Evolutionary conservation across 2,888 invertebrate genomes (phyloP).

Genomic region (Drosophila recens): DNA sequence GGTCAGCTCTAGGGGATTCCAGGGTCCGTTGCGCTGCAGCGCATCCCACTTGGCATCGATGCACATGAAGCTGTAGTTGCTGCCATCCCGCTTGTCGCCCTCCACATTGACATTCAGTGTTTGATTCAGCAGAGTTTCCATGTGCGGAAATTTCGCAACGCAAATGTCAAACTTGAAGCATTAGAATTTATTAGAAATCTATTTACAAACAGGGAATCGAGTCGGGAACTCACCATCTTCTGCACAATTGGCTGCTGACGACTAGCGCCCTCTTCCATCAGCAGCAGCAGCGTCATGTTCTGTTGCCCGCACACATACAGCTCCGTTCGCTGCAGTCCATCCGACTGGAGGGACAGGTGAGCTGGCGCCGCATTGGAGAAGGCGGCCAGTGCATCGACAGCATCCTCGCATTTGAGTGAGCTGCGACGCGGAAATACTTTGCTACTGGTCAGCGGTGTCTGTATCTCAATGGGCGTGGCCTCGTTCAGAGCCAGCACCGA

Average conservation of each 20-base stretch:
- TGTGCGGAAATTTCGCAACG: conserved; percentile 87
- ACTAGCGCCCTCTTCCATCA: conserved; percentile 89
- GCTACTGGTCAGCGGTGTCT: conserved; percentile 84
- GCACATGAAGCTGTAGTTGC: conserved; percentile 91
- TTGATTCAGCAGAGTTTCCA: conserved; percentile 87
- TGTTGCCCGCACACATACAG: conserved; percentile 92
- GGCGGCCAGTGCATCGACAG: conserved; percentile 71
- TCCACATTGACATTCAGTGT: conserved; percentile 84
- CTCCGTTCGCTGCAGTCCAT: conserved; percentile 86
- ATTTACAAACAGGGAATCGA: too few species aligned
- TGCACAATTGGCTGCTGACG: conserved; percentile 89
- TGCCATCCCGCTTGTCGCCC: conserved; percentile 88
- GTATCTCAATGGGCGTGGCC: conserved; percentile 87
- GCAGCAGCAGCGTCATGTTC: conserved; percentile 91
- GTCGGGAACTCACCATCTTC: conserved; percentile 87
- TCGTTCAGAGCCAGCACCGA: conserved; percentile 90
- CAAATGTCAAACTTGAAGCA: conserved; percentile 92
- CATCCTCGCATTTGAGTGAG: conserved; percentile 78
- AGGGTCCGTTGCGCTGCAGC: conserved; percentile 91
- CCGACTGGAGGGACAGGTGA: conserved; percentile 29
- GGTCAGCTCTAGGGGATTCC: conserved; percentile 91
- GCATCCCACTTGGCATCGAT: conserved; percentile 94
- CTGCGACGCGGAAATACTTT: conserved; percentile 80
- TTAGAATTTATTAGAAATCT: too few species aligned
- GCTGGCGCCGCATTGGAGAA: conserved; percentile 82